These are phyloP conservation scores for Zygaena filipendulae DNA, from an alignment of 2,888 invertebrate species.

Conservation along the genomic window DNA sequence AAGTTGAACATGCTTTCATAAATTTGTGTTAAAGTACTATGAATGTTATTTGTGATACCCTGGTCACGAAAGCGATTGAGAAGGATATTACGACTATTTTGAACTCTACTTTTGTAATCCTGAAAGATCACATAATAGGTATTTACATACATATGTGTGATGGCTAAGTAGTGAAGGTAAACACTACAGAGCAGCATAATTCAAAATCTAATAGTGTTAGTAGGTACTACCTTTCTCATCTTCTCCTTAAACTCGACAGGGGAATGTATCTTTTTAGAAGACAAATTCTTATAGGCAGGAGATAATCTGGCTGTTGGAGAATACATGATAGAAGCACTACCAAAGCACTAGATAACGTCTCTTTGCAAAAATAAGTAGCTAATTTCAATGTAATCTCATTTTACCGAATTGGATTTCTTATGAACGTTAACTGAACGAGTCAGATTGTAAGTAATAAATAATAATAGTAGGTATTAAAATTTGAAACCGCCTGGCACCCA, in stretches of 20 bases:
- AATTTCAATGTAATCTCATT: too few species aligned
- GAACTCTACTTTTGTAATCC: slow-evolving; percentile 49
- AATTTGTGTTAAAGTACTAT: slow-evolving; percentile 36
- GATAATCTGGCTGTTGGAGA: slow-evolving; percentile 27
- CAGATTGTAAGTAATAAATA: too few species aligned
- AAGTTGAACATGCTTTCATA: slow-evolving; percentile 42
- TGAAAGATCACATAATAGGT: slow-evolving; percentile 22
- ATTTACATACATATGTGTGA: slow-evolving; percentile 1
- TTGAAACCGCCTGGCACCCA: too few species aligned
- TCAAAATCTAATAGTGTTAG: too few species aligned
- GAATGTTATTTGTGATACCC: slow-evolving; percentile 29
- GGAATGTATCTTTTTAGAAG: slow-evolving; percentile 33
- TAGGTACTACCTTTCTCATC: slow-evolving; percentile 56
- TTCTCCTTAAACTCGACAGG: slow-evolving; percentile 54
- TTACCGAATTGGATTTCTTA: too few species aligned
- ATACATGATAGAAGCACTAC: slow-evolving; percentile 35
- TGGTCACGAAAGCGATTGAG: slow-evolving; percentile 41
- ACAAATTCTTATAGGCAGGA: slow-evolving; percentile 42
- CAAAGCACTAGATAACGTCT: too few species aligned
- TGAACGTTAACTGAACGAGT: too few species aligned
- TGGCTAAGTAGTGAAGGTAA: too few species aligned
- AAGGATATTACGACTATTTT: slow-evolving; percentile 42
- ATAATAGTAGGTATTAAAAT: too few species aligned
- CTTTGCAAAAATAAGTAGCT: too few species aligned
- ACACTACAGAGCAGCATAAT: too few species aligned